Percentiles rank a stretch among this genome's conserved stretches.
Conservation (phyloP, 2,888 invertebrate species). For the Drosophila crucigera region DNA sequence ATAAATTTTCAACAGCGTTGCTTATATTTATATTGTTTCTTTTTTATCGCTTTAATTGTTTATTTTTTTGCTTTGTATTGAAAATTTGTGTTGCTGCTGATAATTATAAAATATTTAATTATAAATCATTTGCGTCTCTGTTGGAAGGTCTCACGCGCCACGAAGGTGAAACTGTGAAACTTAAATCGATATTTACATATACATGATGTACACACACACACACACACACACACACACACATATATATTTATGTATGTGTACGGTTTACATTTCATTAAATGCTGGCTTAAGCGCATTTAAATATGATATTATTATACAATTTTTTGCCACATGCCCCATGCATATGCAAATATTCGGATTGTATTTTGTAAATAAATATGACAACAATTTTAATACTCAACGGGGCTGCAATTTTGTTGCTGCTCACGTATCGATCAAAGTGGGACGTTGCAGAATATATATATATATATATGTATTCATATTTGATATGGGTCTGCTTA, state of each 20-base stretch:
- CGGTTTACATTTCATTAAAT: slow-evolving; percentile 73
- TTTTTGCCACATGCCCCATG: slow-evolving; percentile 34
- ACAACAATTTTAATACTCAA: slow-evolving; percentile 47
- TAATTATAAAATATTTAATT: slow-evolving; percentile 80
- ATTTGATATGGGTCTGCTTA: slow-evolving; percentile 7
- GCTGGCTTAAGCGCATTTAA: slow-evolving; percentile 71
- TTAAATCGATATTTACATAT: slow-evolving; percentile 45
- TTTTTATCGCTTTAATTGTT: slow-evolving; percentile 48
- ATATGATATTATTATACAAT: slow-evolving; percentile 73
- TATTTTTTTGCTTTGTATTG: slow-evolving; percentile 22
- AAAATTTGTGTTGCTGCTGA: slow-evolving; percentile 26
- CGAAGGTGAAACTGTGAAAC: slow-evolving; percentile 72
- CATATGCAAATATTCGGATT: slow-evolving; percentile 72
- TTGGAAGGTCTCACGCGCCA: slow-evolving; percentile 72
- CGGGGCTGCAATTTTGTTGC: slow-evolving; percentile 9
- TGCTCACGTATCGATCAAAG: slow-evolving; percentile 42
- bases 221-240: background rate
- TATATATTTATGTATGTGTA: slow-evolving; percentile 13
- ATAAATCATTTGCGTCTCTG: slow-evolving; percentile 69
- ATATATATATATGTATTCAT: background rate
- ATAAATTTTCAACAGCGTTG: slow-evolving; percentile 62
- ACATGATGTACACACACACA: background rate
- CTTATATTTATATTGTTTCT: slow-evolving; percentile 45
- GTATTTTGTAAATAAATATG: slow-evolving; percentile 58
- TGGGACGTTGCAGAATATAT: slow-evolving; percentile 8